These are phyloP conservation scores for Callosobruchus maculatus DNA, from an alignment of 2,888 invertebrate species.

Conservation along the genomic window DNA sequence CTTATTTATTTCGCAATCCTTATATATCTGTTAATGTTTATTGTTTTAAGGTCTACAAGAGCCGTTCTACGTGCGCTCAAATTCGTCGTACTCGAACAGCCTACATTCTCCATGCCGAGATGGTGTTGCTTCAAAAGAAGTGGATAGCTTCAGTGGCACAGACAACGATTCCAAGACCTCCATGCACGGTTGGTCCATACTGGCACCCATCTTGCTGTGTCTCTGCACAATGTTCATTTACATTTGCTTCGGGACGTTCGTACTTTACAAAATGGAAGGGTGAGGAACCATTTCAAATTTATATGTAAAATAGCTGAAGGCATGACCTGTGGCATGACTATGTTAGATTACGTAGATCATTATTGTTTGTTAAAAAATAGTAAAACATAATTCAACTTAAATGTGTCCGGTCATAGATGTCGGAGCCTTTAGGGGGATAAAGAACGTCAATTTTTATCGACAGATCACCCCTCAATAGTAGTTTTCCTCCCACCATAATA, in stretches of 20 bases:
- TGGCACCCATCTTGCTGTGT: slow-evolving; percentile 87
- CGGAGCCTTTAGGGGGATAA: too few relatives aligned
- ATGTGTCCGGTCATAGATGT: too few relatives aligned
- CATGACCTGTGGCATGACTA: too few relatives aligned
- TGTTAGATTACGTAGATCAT: too few relatives aligned
- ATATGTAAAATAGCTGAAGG: too few relatives aligned
- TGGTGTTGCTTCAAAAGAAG: slow-evolving; percentile 51
- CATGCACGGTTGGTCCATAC: slow-evolving; percentile 76
- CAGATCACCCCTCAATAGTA: too few relatives aligned
- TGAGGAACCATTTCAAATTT: not conserved
- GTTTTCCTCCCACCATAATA: too few relatives aligned
- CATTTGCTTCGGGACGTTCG: slow-evolving; percentile 71
- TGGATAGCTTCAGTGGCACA: slow-evolving; percentile 64
- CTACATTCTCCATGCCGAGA: slow-evolving; percentile 55
- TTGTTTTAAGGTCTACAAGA: slow-evolving; percentile 50
- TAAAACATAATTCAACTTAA: too few relatives aligned
- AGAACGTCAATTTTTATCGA: too few relatives aligned
- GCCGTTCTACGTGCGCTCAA: slow-evolving; percentile 63
- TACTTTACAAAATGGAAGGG: slow-evolving; percentile 85
- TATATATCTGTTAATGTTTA: too few relatives aligned
- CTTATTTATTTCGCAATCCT: too few relatives aligned
- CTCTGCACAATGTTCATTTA: slow-evolving; percentile 88
- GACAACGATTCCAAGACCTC: slow-evolving; percentile 67
- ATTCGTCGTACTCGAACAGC: slow-evolving; percentile 44
- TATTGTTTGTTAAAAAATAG: too few relatives aligned